These are phyloP conservation scores for Halcyon badia DNA, from an alignment of 2,797 vertebrate genomes.

Conservation along the genomic window DNA sequence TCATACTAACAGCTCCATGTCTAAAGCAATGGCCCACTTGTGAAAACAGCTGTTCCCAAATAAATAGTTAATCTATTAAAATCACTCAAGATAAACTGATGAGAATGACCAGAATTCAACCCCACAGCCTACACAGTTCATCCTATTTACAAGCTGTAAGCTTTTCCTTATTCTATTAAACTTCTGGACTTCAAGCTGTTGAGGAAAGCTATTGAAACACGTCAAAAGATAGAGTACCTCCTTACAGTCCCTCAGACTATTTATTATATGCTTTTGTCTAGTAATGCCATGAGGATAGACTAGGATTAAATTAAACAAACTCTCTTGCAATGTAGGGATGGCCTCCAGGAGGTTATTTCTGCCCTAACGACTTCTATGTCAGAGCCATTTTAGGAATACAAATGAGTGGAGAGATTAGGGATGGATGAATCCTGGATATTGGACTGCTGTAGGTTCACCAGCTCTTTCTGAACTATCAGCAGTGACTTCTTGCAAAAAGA, in stretches of 20 bases:
- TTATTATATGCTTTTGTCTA: background rate
- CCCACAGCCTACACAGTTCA: background rate
- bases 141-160: background rate
- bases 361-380: background rate
- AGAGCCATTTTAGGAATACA: slow-evolving; percentile 45
- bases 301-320: slow-evolving; percentile 22
- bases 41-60: slow-evolving; percentile 19
- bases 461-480: background rate
- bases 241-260: background rate
- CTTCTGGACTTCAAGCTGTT: background rate
- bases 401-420: background rate
- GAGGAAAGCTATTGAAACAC: background rate
- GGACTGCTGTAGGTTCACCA: background rate
- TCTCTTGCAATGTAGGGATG: background rate
- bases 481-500: background rate
- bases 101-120: slow-evolving; percentile 9
- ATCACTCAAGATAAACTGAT: background rate
- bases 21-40: slow-evolving; percentile 8
- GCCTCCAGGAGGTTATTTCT: slow-evolving; percentile 37
- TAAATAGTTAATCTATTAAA: background rate
- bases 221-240: background rate
- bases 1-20: background rate
- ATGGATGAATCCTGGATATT: background rate
- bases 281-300: background rate
- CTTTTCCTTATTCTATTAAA: background rate